Base-by-base conservation (phyloP, 2,888 invertebrate species). In the Rutpela maculata region DNA sequence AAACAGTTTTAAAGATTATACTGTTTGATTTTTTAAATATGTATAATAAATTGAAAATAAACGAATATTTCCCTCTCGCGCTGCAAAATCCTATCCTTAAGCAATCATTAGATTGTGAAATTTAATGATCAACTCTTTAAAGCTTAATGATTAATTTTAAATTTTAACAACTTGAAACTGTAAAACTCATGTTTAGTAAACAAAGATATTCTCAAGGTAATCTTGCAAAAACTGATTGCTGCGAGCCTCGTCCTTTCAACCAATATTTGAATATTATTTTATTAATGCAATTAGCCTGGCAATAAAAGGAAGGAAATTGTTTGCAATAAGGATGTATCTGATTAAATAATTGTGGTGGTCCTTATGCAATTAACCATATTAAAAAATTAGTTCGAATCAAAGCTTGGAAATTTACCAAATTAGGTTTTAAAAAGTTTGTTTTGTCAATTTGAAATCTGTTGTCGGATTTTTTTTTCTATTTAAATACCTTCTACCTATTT, bases 261-360 rank as follows among this genome's bases (percentile, higher is more conserved):
- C n/a, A 55, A 50, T 55, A 67, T 22, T 12, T 22, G 22, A 67
- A 15, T n/a, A n/a, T 56, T 19, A 17, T 55, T 56, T n/a, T 31
- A 67, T 56, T 55, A 67, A 67, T 56, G 17, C n/a, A 67, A 67
- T 67, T 55, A 67, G 11, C 9, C 56, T 12, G 0, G 22, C 18
- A 67, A 67, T 56, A 22, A 38, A n/a, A 67, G 26, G 7, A 55
- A 26, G 50, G 26, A 55, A 67, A 56, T 31, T 56, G 56, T 56
- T 56, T 67, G 26, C 67, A 67, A 67, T 56, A 56, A 67, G 67
- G 67, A 67, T 67, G 67, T 67, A 26, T 19, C 56, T 19, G 31
- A 67, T 67, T 67, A 67, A 56, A 56, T 55, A 67, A 67, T 67
- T 31, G 19, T 31, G 22, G 55, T 19, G 22, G 55, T 19, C 26